These are phyloP conservation scores for Cephus pulcher DNA, from an alignment of 2,888 invertebrate species.

Conservation along the genomic window DNA sequence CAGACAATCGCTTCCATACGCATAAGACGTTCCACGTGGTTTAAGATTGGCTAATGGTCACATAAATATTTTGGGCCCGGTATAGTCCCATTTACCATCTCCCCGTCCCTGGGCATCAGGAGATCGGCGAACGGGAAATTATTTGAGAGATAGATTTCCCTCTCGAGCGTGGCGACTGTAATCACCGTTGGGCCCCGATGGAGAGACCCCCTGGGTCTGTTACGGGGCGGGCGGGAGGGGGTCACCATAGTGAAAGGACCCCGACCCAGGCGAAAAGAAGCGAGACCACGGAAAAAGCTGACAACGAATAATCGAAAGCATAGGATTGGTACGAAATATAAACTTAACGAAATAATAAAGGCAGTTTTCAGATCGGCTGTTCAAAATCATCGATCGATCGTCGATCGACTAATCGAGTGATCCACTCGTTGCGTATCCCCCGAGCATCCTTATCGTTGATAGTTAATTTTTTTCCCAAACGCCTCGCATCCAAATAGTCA, in stretches of 20 bases:
- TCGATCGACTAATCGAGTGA: neutral
- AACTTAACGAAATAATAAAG: neutral
- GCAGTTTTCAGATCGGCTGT: neutral
- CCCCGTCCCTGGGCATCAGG: neutral
- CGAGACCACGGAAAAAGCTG: neutral
- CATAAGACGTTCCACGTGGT: neutral
- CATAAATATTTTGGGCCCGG: neutral
- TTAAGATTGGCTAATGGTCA: neutral
- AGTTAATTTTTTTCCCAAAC: neutral
- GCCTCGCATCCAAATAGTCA: neutral
- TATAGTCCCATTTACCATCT: neutral
- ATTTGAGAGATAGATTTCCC: neutral
- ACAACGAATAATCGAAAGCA: neutral
- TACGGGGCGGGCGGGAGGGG: neutral
- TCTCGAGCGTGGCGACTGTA: neutral
- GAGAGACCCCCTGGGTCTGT: neutral
- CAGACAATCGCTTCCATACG: neutral
- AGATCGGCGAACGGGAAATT: neutral
- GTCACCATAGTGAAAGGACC: neutral
- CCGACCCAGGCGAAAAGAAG: neutral
- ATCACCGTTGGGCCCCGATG: neutral
- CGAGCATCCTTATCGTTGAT: neutral
- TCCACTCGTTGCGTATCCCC: neutral
- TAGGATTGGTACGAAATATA: neutral
- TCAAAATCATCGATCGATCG: neutral